Evolutionary conservation across 1,140 invertebrate genomes (phyloP), one percentile per base, ranked within the genome.

Genomic region (Sinonovacula constricta): DNA sequence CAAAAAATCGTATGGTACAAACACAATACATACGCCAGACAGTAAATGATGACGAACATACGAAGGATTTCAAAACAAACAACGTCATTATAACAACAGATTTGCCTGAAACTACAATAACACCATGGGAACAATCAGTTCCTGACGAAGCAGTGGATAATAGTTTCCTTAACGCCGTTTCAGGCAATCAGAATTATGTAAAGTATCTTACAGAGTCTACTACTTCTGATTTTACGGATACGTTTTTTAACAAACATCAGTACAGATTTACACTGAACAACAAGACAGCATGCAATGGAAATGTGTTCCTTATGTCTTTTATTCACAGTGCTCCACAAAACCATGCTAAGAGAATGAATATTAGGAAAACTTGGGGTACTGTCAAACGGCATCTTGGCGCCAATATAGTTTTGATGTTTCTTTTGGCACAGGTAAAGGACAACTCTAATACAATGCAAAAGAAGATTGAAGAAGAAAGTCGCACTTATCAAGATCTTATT

Each of bases 281-380:
- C 26, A 34, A 69, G 30, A 26, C 60, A 18, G 65, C 66, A 10
- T 78, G 75, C 34, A 78, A 63, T 22, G 57, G 45, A 2, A 54
- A 78, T 34, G 57, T 69, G 7, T 45, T 78, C 7, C n/a, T 88
- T 33, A 33, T 89, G 3, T 70, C 85, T 30, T 69, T 84, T 15
- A 68, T 89, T 28, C 85, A 88, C 18, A 81, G 81, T 12, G 79
- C 85, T 12, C 82, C 84, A 12, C 15, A 63, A 1, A 80, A 89
- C 45, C 34, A 31, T 12, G 30, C 78, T 10, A 68, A 70, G 59
- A 60, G 89, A 33, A 56, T 56, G n/a, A 28, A 67, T 1, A 83
- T 91, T 15, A 77, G 90, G 30, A 60, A 85, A 34, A 90, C 88
- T 2, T 90, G 88, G 88, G 87, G 72, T 36, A 28, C 60, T 22